Percentiles rank a stretch among this genome's conserved stretches.
Conservation (phyloP, 2,888 invertebrate species). For the Siphlonurus alternatus region DNA sequence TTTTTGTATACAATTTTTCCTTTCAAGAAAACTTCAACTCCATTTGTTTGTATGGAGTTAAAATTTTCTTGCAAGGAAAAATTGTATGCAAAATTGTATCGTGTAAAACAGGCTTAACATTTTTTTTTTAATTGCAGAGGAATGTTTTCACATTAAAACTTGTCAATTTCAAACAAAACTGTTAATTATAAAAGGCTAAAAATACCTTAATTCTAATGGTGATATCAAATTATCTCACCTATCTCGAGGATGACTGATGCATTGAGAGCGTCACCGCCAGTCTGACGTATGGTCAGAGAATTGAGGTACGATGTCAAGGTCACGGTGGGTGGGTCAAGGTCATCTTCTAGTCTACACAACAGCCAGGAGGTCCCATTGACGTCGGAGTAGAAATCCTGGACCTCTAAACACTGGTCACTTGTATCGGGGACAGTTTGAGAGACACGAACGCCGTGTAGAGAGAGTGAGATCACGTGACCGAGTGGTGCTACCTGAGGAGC, state of each 20-base stretch:
- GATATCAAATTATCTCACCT: conserved; percentile 24
- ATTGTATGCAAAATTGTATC: too few relatives aligned
- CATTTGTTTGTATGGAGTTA: too few relatives aligned
- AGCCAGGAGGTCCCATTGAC: conserved; percentile 52
- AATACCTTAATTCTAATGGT: neutral
- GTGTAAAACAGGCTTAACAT: too few relatives aligned
- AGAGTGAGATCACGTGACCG: conserved; percentile 20
- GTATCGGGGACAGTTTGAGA: neutral
- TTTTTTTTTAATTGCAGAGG: too few relatives aligned
- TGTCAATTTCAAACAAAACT: too few relatives aligned
- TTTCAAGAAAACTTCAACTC: too few relatives aligned
- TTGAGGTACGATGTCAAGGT: conserved; percentile 52
- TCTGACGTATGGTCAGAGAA: conserved; percentile 41
- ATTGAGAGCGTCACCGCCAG: conserved; percentile 31
- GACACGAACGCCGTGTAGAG: conserved; percentile 27
- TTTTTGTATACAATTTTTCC: too few relatives aligned
- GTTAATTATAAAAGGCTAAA: neutral
- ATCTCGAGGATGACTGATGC: conserved; percentile 41
- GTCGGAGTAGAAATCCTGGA: conserved; percentile 49
- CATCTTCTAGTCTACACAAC: conserved; percentile 33
- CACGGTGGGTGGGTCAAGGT: conserved; percentile 17
- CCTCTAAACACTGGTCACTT: conserved; percentile 21
- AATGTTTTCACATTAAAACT: too few relatives aligned
- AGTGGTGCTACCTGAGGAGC: conserved; percentile 27
- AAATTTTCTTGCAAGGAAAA: too few relatives aligned